A percentile compares a stretch with the other conserved stretches of the same genome.
phyloP scores from a whole-genome alignment of 2,113 vertebrate species.

The Ictidomys tridecemlineatus region DNA sequence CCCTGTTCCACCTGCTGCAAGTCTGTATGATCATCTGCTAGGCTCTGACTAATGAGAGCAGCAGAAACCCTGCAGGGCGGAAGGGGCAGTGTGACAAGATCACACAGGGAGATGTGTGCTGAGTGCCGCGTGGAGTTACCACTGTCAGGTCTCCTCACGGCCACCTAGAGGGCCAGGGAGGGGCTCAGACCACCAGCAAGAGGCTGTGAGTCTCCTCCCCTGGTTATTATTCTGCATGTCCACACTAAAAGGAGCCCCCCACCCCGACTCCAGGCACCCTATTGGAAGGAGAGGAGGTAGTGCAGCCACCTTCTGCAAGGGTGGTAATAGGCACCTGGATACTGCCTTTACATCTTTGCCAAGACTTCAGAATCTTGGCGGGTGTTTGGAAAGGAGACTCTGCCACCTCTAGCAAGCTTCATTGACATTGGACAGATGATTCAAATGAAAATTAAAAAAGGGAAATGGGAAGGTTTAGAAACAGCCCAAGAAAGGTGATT shows the following conservation, averaged over 20 bases:
- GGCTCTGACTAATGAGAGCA: conserved; percentile 53
- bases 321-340: neutral
- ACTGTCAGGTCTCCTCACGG: conserved; percentile 42
- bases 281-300: neutral
- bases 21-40: conserved; percentile 74
- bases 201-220: neutral
- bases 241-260: neutral
- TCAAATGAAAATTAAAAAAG: neutral
- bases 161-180: neutral
- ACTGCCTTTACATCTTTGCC: conserved; percentile 28
- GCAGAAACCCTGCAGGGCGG: neutral
- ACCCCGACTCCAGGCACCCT: neutral
- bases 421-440: neutral
- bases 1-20: conserved; percentile 56
- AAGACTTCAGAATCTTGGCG: conserved; percentile 30
- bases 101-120: neutral
- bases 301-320: neutral
- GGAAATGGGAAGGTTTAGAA: neutral
- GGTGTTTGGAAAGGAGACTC: neutral
- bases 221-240: neutral
- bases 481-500: neutral
- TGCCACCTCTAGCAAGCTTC: neutral
- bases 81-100: conserved; percentile 65
- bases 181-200: neutral
- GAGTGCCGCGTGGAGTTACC: neutral